Evolutionary conservation across 1,140 invertebrate species (phyloP).

Genomic region (Aphelenchoides besseyi): DNA sequence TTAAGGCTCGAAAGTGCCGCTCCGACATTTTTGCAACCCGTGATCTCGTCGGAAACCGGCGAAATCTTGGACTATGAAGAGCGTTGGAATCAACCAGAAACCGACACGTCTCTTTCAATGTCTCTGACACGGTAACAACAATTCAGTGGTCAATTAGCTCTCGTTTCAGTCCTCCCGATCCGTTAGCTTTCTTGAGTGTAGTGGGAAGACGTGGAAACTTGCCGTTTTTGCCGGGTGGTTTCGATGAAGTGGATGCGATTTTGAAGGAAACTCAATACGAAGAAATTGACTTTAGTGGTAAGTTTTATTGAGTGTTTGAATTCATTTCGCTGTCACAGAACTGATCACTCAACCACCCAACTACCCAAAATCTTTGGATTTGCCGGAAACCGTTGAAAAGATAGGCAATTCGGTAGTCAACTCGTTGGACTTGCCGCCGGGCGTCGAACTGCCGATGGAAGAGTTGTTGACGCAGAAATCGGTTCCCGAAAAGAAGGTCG

Average conservation of each 20-base stretch:
- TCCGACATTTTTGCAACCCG: slow-evolving; percentile 39
- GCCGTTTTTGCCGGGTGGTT: slow-evolving; percentile 47
- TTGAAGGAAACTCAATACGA: slow-evolving; percentile 38
- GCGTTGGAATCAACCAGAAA: slow-evolving; percentile 30
- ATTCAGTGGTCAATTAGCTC: too few species aligned
- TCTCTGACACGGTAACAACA: slow-evolving; percentile 27
- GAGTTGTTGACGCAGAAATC: neutral
- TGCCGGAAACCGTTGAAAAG: slow-evolving; percentile 20
- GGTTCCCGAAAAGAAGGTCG: neutral
- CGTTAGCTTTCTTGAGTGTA: slow-evolving; percentile 37
- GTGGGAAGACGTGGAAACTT: slow-evolving; percentile 42
- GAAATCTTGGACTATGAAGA: slow-evolving; percentile 40
- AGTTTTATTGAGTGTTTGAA: slow-evolving; percentile 20
- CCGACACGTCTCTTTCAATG: slow-evolving; percentile 27
- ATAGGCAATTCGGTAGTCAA: neutral
- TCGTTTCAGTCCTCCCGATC: slow-evolving; percentile 47
- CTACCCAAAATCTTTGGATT: slow-evolving; percentile 17
- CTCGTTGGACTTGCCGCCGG: neutral
- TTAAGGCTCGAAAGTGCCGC: neutral
- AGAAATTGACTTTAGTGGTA: slow-evolving; percentile 45
- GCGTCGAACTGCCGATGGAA: neutral
- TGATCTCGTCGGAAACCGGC: slow-evolving; percentile 34
- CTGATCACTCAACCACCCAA: slow-evolving; percentile 31
- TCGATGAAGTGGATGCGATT: neutral
- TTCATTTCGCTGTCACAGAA: slow-evolving; percentile 16